These are phyloP conservation scores for Halichondria panicea DNA, from an alignment of 37 sponge, comb jelly and placozoan genomes.

Conservation along the genomic window DNA sequence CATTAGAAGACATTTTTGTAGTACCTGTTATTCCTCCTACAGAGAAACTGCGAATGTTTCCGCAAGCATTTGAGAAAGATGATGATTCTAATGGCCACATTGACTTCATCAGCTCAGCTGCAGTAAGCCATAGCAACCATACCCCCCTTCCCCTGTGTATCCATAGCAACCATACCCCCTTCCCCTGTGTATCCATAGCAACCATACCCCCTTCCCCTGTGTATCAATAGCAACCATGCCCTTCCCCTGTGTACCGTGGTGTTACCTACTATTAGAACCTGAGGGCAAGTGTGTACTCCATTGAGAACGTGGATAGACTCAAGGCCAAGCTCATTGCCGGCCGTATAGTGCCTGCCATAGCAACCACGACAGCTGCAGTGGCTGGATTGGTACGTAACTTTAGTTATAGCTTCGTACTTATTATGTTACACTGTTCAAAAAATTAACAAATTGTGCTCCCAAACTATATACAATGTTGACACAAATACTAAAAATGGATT, in stretches of 20 bases:
- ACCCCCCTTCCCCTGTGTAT: too few relatives aligned
- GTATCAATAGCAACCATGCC: not conserved
- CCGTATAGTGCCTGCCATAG: slow-evolving; percentile 97
- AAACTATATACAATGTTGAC: not conserved
- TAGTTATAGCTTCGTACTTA: not conserved
- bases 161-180: too few relatives aligned
- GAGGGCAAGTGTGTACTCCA: slow-evolving; percentile 86
- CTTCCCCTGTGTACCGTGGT: not conserved
- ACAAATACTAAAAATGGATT: not conserved
- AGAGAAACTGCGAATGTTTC: slow-evolving; percentile 52
- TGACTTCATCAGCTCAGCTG: slow-evolving; percentile 97
- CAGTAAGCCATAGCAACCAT: too few relatives aligned
- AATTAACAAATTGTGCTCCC: not conserved
- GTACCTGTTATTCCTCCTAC: too few relatives aligned
- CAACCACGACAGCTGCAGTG: slow-evolving; percentile 98
- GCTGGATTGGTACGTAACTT: slow-evolving; percentile 85
- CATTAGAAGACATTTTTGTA: too few relatives aligned
- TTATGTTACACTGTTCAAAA: not conserved
- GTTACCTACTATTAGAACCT: slow-evolving; percentile 64
- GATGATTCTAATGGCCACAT: slow-evolving; percentile 96
- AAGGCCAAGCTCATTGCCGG: slow-evolving; percentile 98
- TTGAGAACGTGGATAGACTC: slow-evolving; percentile 84
- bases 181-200: too few relatives aligned
- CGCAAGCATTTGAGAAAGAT: slow-evolving; percentile 90
- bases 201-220: not conserved